Evolutionary conservation across 1,140 invertebrate species (phyloP).

Genomic region (Drosophila ambigua): DNA sequence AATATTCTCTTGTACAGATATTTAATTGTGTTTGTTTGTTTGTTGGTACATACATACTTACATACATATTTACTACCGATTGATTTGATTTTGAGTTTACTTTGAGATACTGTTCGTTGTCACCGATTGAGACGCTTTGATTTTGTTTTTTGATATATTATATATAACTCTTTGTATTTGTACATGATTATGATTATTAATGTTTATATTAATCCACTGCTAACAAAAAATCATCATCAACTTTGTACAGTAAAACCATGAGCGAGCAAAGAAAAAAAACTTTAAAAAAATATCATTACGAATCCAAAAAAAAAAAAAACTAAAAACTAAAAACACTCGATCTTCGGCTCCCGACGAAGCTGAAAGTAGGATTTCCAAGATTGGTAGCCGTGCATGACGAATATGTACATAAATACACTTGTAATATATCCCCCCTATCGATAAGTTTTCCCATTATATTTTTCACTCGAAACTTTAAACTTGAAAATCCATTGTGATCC

Average conservation of each 20-base stretch:
- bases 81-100: conserved; percentile 58
- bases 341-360: conserved; percentile 52
- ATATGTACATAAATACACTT: conserved; percentile 48
- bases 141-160: conserved; percentile 58
- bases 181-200: conserved; percentile 78
- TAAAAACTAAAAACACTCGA: conserved; percentile 21
- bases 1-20: conserved; percentile 79
- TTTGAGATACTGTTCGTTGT: conserved; percentile 72
- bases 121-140: conserved; percentile 75
- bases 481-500: conserved; percentile 42
- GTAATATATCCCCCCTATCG: conserved; percentile 41
- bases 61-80: conserved; percentile 55
- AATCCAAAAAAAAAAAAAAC: conserved; percentile 15
- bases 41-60: conserved; percentile 66
- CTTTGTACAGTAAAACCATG: conserved; percentile 68
- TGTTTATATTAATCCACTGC: conserved; percentile 79
- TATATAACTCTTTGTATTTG: conserved; percentile 74
- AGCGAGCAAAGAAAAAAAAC: conserved; percentile 49
- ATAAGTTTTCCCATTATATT: conserved; percentile 37
- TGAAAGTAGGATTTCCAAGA: conserved; percentile 63
- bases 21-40: conserved; percentile 77
- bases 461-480: conserved; percentile 25
- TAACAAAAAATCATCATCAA: conserved; percentile 71
- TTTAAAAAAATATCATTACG: neutral
- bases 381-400: conserved; percentile 54